Conservation (phyloP, 2,113 vertebrate genomes). For the Anoura caudifer region DNA sequence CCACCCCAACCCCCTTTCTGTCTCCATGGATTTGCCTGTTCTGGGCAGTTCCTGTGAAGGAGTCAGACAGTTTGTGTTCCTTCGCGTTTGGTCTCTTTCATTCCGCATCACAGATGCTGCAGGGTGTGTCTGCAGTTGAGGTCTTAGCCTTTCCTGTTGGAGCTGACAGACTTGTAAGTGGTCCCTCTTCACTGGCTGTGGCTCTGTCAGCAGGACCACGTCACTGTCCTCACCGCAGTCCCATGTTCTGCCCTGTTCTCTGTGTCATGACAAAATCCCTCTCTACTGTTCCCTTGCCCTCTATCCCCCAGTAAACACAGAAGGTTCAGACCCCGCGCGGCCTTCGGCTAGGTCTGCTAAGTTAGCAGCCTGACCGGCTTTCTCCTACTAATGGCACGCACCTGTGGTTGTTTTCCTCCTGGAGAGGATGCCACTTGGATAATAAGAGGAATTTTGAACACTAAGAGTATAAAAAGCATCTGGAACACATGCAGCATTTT, state of each 20-base stretch:
- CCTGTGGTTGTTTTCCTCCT: neutral
- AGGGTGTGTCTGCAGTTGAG: rapidly evolving
- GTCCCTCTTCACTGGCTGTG: neutral
- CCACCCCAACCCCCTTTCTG: rapidly evolving
- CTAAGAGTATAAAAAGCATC: neutral
- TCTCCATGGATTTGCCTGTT: neutral
- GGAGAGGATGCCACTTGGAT: neutral
- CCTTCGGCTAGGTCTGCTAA: neutral
- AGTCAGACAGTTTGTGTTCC: neutral
- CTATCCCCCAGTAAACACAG: neutral
- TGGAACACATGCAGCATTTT: neutral
- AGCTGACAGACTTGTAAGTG: neutral
- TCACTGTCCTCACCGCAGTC: too few species aligned
- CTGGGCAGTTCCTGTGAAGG: rapidly evolving
- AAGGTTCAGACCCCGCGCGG: neutral
- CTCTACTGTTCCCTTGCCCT: rapidly evolving
- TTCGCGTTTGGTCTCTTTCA: too few species aligned
- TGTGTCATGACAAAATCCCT: rapidly evolving
- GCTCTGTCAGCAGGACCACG: too few species aligned
- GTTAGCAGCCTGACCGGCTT: neutral
- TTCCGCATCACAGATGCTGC: rapidly evolving
- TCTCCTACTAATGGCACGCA: rapidly evolving
- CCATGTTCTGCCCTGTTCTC: neutral
- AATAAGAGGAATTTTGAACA: neutral
- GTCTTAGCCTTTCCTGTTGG: rapidly evolving